A percentile compares a stretch with the other conserved stretches of the same genome.
phyloP scores from a whole-genome alignment of 2,888 invertebrate species.

The Tipula confusa region DNA sequence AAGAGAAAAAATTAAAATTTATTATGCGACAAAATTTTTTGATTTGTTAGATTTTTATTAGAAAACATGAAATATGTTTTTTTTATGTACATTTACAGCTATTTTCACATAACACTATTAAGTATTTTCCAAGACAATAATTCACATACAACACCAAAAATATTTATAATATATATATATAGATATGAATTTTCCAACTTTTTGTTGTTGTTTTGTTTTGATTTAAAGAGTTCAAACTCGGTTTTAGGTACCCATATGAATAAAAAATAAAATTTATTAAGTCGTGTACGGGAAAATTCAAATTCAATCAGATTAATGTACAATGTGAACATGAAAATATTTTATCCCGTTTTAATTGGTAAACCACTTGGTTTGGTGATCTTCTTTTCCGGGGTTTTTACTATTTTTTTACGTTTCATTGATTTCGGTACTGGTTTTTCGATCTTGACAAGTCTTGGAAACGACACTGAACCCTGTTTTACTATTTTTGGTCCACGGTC shows the following conservation, averaged over 20 bases:
- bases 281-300: not conserved
- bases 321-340: not conserved
- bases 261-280: not conserved
- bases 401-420: not conserved
- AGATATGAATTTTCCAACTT: not conserved
- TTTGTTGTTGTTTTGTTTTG: not conserved
- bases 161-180: not conserved
- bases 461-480: not conserved
- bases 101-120: not conserved
- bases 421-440: not conserved
- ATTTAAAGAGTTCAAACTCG: not conserved
- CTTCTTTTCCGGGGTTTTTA: not conserved
- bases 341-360: not conserved
- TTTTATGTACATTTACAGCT: not conserved
- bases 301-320: not conserved
- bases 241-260: not conserved
- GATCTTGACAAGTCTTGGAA: not conserved
- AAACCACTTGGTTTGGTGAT: not conserved
- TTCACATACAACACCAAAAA: not conserved
- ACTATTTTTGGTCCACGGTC: not conserved
- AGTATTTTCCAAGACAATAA: not conserved
- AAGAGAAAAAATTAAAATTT: not conserved
- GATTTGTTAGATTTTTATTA: constrained; percentile 9
- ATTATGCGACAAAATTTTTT: constrained; percentile 25
- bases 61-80: constrained; percentile 20